Conservation (phyloP, 2,888 invertebrate genomes). For the Scaptomyza parva region DNA sequence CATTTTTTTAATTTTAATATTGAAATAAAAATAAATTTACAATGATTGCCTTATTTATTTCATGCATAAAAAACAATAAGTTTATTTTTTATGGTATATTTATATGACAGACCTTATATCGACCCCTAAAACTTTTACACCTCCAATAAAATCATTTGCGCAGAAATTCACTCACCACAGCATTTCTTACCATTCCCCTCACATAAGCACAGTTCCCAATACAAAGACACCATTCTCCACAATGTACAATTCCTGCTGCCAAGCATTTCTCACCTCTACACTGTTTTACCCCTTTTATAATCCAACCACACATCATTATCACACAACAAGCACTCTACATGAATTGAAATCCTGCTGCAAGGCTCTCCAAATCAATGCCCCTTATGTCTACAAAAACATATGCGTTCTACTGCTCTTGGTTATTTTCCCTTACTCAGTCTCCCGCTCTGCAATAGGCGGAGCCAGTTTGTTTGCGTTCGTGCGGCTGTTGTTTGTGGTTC, state of each 20-base stretch:
- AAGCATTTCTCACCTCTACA: constrained; percentile 6
- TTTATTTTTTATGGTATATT: too few species aligned
- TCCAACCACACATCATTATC: constrained; percentile 2
- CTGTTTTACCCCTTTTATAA: constrained; percentile 21
- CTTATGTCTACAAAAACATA: constrained; percentile 24
- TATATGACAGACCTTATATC: not conserved
- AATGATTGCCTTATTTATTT: too few species aligned
- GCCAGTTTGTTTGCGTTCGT: constrained; percentile 47
- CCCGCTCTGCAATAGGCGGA: constrained; percentile 57
- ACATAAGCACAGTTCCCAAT: not conserved
- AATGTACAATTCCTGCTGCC: constrained; percentile 8
- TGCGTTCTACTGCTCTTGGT: not conserved
- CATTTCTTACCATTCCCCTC: constrained; percentile 11
- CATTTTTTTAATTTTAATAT: too few species aligned
- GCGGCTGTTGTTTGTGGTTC: constrained; percentile 14
- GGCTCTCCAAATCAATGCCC: constrained; percentile 42
- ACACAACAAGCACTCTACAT: constrained; percentile 14
- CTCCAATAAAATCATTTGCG: not conserved
- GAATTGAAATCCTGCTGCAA: constrained; percentile 23
- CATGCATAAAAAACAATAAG: too few species aligned
- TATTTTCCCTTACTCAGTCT: constrained; percentile 27
- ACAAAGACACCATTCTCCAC: constrained; percentile 25
- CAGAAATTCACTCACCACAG: not conserved
- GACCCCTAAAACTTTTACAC: not conserved
- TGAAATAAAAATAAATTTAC: too few species aligned